These are phyloP conservation scores for Copsychus sechellarum DNA, from an alignment of 2,113 vertebrate species.

Conservation along the genomic window DNA sequence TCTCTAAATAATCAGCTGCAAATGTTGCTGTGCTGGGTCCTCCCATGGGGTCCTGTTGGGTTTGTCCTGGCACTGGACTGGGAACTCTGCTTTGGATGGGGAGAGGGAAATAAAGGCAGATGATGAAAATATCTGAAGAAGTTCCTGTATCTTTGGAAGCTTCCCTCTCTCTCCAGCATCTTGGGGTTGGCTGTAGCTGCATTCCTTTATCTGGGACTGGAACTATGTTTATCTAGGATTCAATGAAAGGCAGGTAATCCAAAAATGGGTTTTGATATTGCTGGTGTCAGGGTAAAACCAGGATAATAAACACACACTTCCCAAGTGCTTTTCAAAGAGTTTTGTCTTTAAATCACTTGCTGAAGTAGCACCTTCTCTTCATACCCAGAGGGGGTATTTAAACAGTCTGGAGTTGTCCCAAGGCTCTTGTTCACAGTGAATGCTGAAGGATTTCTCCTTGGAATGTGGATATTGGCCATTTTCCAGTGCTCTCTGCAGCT, in stretches of 20 bases:
- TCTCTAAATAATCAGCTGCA: not conserved
- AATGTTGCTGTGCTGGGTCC: not conserved
- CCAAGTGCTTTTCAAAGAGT: not conserved
- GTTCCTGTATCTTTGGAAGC: not conserved
- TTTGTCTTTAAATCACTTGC: not conserved
- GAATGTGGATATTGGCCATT: not conserved
- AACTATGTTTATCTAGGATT: not conserved
- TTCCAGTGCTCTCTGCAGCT: not conserved
- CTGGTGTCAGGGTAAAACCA: not conserved
- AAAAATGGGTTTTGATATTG: not conserved
- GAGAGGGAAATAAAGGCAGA: not conserved
- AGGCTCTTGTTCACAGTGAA: not conserved
- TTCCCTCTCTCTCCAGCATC: not conserved
- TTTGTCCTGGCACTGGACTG: not conserved
- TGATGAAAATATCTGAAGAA: not conserved
- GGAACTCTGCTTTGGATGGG: not conserved
- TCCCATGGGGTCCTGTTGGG: rapidly evolving
- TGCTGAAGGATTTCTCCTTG: not conserved
- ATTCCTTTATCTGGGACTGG: not conserved
- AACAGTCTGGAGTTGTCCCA: not conserved
- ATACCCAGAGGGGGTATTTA: not conserved
- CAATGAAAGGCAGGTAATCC: not conserved
- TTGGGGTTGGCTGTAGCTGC: not conserved
- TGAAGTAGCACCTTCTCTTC: not conserved
- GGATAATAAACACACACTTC: not conserved